These are phyloP conservation scores for Leptothorax acervorum DNA, from an alignment of 2,888 invertebrate genomes.

Conservation along the genomic window DNA sequence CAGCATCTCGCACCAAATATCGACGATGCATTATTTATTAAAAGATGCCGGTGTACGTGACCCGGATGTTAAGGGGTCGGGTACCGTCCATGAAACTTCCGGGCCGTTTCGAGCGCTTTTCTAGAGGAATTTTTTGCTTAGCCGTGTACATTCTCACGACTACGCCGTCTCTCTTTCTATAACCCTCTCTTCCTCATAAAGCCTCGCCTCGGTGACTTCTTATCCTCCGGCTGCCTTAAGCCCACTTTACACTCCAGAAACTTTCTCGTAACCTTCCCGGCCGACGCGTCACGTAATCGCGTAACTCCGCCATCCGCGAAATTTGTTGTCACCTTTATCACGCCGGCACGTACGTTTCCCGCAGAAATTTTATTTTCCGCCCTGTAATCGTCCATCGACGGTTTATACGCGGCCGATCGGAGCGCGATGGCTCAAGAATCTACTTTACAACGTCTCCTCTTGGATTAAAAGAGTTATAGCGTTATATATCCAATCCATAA, in stretches of 20 bases:
- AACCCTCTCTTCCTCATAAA: constrained; percentile 35
- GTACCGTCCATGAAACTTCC: constrained; percentile 45
- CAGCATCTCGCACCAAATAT: constrained; percentile 41
- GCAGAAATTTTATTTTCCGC: constrained; percentile 57
- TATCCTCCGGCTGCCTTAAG: constrained; percentile 56
- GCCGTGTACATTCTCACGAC: constrained; percentile 46
- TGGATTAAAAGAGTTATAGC: constrained; percentile 44
- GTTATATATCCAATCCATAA: constrained; percentile 40
- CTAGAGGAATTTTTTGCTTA: constrained; percentile 50
- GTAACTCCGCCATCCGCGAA: constrained; percentile 57
- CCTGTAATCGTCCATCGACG: constrained; percentile 53
- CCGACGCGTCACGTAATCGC: constrained; percentile 55
- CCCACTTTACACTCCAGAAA: constrained; percentile 62
- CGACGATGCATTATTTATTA: constrained; percentile 49
- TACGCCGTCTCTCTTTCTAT: constrained; percentile 37
- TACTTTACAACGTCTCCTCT: constrained; percentile 24
- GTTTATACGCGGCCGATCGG: constrained; percentile 51
- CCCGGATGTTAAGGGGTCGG: constrained; percentile 29
- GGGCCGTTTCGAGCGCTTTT: constrained; percentile 43
- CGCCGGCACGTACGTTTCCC: constrained; percentile 45
- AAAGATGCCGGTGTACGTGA: constrained; percentile 33
- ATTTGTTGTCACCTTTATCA: constrained; percentile 56
- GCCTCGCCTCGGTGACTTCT: constrained; percentile 59
- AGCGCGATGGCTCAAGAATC: constrained; percentile 37
- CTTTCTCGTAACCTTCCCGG: constrained; percentile 54